Percentiles rank a stretch among this genome's conserved stretches.
Evolutionary conservation across 2,888 invertebrate genomes (phyloP).

Genomic region (Papilio protenor): DNA sequence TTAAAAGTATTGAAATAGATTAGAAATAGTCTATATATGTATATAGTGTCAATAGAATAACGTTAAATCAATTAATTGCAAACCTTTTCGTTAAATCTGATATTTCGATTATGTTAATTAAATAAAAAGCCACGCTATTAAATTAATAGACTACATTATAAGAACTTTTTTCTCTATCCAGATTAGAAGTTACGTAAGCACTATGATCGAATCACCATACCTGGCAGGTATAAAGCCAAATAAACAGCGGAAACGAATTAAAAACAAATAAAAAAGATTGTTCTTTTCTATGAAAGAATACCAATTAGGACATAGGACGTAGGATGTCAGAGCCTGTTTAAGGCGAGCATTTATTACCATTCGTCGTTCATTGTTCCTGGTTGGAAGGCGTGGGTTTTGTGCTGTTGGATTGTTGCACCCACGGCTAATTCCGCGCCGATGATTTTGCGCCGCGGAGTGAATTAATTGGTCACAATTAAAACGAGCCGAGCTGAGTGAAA

Average conservation of each 20-base stretch:
- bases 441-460: slow-evolving; percentile 67
- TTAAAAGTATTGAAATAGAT: not conserved
- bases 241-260: slow-evolving; percentile 34
- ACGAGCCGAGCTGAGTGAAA: slow-evolving; percentile 55
- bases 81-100: not conserved
- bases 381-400: slow-evolving; percentile 35
- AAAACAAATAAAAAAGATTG: slow-evolving; percentile 27
- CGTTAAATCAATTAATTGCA: not conserved
- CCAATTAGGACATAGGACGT: slow-evolving; percentile 38
- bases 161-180: slow-evolving; percentile 17
- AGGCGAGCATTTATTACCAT: slow-evolving; percentile 41
- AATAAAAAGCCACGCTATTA: not conserved
- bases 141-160: slow-evolving; percentile 17
- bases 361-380: slow-evolving; percentile 37
- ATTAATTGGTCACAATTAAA: slow-evolving; percentile 73
- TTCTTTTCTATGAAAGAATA: slow-evolving; percentile 38
- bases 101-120: not conserved
- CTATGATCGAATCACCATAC: slow-evolving; percentile 25
- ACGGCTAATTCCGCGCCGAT: slow-evolving; percentile 55
- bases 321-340: slow-evolving; percentile 37
- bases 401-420: slow-evolving; percentile 41
- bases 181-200: slow-evolving; percentile 31
- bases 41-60: not conserved
- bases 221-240: slow-evolving; percentile 24
- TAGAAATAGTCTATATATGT: not conserved